These are phyloP conservation scores for Drosophila tani DNA, from an alignment of 1,140 invertebrate species.

Conservation along the genomic window DNA sequence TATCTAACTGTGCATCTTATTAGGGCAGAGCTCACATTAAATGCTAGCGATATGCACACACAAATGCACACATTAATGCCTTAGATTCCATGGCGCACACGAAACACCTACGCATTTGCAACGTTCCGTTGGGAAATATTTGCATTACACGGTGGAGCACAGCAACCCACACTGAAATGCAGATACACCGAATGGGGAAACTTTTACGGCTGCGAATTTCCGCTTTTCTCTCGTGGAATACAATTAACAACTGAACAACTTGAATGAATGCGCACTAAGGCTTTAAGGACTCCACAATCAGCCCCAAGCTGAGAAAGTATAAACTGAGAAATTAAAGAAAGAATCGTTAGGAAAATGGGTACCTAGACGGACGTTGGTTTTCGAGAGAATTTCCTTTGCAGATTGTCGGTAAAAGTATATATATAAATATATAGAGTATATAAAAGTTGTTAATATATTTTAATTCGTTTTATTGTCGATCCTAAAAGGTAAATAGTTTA, in stretches of 20 bases:
- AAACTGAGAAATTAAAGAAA: too few species aligned
- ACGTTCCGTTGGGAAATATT: conserved; percentile 56
- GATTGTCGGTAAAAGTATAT: too few species aligned
- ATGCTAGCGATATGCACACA: conserved; percentile 31
- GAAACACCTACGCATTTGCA: conserved; percentile 56
- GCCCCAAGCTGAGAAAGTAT: background rate
- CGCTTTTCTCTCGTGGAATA: background rate
- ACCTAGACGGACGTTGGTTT: too few species aligned
- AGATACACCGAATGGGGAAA: conserved; percentile 2
- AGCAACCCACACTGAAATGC: conserved; percentile 19
- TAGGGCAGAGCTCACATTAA: conserved; percentile 6
- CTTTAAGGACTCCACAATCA: background rate
- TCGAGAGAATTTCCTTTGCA: too few species aligned
- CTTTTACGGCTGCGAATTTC: background rate
- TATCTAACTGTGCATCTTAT: background rate
- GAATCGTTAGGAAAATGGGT: too few species aligned
- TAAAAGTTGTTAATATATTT: too few species aligned
- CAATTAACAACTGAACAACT: conserved; percentile 10
- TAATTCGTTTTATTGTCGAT: too few species aligned
- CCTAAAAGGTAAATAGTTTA: too few species aligned
- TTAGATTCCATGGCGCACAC: conserved; percentile 4
- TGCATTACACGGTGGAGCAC: conserved; percentile 60
- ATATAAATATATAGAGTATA: too few species aligned
- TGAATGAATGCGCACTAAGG: background rate
- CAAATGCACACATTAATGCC: conserved; percentile 7